Conservation (phyloP, 2,113 vertebrate genomes). For the Semnopithecus entellus region DNA sequence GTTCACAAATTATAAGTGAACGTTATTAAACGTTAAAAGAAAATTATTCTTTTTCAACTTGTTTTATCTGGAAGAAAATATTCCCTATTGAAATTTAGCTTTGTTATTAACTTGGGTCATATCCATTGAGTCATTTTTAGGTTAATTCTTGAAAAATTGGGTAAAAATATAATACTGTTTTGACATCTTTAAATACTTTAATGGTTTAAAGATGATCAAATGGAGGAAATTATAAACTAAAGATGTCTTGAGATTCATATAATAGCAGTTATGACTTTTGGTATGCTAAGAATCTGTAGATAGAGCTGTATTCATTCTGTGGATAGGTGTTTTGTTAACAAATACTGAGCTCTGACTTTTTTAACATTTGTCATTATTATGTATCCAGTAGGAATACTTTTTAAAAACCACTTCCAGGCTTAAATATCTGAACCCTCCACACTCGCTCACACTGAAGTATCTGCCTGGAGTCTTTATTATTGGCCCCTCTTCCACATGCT, state of each 20-base stretch:
- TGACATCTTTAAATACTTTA: background rate
- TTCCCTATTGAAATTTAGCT: conserved; percentile 29
- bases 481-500: background rate
- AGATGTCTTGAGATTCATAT: background rate
- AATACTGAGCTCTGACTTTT: background rate
- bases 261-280: background rate
- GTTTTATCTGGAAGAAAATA: conserved; percentile 33
- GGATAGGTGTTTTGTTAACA: background rate
- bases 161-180: background rate
- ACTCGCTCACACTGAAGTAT: background rate
- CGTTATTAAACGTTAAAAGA: no score
- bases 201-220: background rate
- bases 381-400: background rate
- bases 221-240: background rate
- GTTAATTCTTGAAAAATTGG: conserved; percentile 3
- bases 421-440: background rate
- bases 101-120: background rate
- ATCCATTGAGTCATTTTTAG: background rate
- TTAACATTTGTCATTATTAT: background rate
- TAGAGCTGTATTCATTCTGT: background rate
- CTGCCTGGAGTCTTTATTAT: background rate
- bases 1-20: background rate
- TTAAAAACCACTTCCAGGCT: background rate
- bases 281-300: background rate
- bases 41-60: conserved; percentile 27